phyloP scores from a whole-genome alignment of 2,113 vertebrate species.

The Galbula dea region DNA sequence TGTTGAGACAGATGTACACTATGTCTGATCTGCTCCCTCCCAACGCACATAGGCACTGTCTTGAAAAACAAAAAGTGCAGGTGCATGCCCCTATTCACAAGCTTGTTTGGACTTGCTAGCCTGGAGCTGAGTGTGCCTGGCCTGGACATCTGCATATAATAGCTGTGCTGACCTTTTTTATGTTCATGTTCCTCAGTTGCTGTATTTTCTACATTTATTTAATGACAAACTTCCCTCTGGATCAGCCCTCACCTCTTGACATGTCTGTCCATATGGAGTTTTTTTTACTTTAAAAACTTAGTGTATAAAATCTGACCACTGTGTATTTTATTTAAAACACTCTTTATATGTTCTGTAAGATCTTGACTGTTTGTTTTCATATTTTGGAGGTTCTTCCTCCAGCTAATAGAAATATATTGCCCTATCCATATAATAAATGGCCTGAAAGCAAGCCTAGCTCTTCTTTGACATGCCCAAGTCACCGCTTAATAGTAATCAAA shows the following conservation, averaged over 20 bases:
- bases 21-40: not conserved
- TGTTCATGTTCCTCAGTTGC: not conserved
- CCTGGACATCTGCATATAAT: not conserved
- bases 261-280: not conserved
- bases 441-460: not conserved
- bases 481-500: not conserved
- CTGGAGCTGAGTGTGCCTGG: not conserved
- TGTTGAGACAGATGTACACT: not conserved
- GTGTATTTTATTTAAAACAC: slow-evolving; percentile 30
- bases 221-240: not conserved
- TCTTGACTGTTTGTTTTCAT: not conserved
- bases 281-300: not conserved
- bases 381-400: not conserved
- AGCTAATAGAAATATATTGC: not conserved
- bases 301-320: not conserved
- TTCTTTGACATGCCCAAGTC: not conserved
- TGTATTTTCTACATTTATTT: slow-evolving; percentile 27
- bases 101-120: not conserved
- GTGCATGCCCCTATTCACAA: not conserved
- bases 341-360: slow-evolving; percentile 20
- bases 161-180: not conserved
- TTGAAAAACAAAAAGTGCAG: not conserved
- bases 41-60: not conserved
- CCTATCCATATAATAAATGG: not conserved
- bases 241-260: not conserved